Evolutionary conservation across 35 echinoderm and acorn worm species (phyloP).

Genomic region (Strongylocentrotus purpuratus): DNA sequence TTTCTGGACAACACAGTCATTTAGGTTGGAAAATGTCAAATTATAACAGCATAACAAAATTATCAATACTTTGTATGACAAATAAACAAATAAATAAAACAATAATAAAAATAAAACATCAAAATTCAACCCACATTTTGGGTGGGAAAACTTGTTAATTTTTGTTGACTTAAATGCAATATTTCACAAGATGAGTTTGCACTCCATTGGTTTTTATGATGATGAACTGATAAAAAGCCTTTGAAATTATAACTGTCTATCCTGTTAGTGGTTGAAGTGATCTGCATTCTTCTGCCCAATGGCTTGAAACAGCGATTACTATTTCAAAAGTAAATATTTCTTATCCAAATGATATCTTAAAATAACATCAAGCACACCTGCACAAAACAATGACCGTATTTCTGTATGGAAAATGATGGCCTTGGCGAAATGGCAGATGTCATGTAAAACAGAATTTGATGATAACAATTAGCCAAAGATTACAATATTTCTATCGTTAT

Average conservation of each 20-base stretch:
- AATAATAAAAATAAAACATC: background rate
- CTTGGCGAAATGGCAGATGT: background rate
- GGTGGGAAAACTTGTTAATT: background rate
- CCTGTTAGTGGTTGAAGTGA: background rate
- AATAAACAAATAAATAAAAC: no score
- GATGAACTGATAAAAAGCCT: background rate
- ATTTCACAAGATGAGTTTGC: background rate
- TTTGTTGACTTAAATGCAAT: background rate
- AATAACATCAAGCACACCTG: background rate
- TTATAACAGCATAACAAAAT: no score
- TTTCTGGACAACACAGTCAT: no score
- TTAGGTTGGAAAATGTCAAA: no score
- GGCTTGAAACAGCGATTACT: background rate
- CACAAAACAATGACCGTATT: background rate
- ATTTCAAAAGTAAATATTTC: conserved; percentile 15
- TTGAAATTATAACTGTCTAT: background rate
- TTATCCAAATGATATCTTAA: background rate
- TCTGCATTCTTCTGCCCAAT: background rate
- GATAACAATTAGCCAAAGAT: no score
- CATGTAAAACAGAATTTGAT: background rate
- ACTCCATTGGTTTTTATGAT: background rate
- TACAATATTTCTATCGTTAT: background rate
- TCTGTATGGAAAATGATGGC: background rate
- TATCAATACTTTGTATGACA: background rate
- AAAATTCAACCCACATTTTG: background rate